Conservation (phyloP, 2,888 invertebrate species). For the Sepiola atlantica region DNA sequence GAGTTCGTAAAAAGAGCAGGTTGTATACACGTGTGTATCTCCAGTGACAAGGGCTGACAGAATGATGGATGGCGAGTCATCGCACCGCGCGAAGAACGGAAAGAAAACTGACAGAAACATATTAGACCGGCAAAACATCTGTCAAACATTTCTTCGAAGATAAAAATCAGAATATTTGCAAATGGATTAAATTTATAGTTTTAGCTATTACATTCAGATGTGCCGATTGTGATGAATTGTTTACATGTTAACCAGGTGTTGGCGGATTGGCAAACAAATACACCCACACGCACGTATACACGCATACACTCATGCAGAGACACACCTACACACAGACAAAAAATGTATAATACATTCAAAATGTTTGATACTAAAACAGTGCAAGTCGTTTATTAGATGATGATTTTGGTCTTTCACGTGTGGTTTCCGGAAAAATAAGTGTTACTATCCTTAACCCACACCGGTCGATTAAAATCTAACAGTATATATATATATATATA, state of each 20-base stretch:
- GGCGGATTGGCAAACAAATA: neutral
- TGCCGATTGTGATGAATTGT: neutral
- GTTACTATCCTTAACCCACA: too few relatives aligned
- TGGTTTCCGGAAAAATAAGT: too few relatives aligned
- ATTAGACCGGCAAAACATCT: neutral
- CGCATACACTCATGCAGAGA: neutral
- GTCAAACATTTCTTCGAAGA: neutral
- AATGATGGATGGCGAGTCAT: neutral
- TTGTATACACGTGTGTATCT: conserved; percentile 12
- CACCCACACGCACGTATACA: neutral
- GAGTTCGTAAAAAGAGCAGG: neutral
- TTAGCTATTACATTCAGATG: neutral
- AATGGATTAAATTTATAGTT: neutral
- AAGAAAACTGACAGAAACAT: neutral
- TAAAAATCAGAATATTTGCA: neutral
- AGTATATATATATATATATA: neutral
- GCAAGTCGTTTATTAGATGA: too few relatives aligned
- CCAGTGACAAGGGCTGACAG: neutral
- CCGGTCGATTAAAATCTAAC: neutral
- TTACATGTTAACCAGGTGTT: neutral
- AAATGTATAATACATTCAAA: too few relatives aligned
- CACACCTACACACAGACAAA: neutral
- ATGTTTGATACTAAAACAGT: too few relatives aligned
- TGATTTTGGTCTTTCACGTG: too few relatives aligned
- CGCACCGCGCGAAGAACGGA: neutral